A percentile compares a stretch with the other conserved stretches of the same genome.
These are phyloP conservation scores for Heliothis peltigera DNA, from an alignment of 2,888 invertebrate species.

Conservation along the genomic window DNA sequence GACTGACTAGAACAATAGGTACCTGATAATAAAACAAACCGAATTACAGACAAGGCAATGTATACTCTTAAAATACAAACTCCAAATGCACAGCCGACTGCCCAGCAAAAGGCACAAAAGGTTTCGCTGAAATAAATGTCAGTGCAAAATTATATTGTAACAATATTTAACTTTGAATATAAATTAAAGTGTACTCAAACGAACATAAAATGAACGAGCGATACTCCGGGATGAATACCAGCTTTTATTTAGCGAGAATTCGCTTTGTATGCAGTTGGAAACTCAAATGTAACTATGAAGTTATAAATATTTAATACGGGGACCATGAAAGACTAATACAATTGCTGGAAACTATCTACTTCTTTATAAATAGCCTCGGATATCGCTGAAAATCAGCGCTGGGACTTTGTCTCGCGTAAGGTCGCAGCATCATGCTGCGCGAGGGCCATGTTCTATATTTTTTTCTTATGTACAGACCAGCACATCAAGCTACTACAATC, in stretches of 20 bases:
- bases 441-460: too few relatives aligned
- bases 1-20: too few relatives aligned
- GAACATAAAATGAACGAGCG: slow-evolving; percentile 9
- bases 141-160: slow-evolving; percentile 22
- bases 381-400: too few relatives aligned
- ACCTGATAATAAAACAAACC: too few relatives aligned
- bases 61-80: neutral
- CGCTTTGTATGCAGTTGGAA: neutral
- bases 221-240: slow-evolving; percentile 9
- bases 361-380: too few relatives aligned
- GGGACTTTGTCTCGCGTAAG: too few relatives aligned
- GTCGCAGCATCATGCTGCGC: too few relatives aligned
- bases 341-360: neutral
- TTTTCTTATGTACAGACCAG: too few relatives aligned
- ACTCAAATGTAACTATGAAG: neutral
- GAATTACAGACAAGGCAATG: too few relatives aligned
- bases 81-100: slow-evolving; percentile 22
- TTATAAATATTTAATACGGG: slow-evolving; percentile 7
- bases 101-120: slow-evolving; percentile 18
- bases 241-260: slow-evolving; percentile 4
- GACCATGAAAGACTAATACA: neutral
- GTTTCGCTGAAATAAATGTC: slow-evolving; percentile 3
- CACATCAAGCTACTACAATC: too few relatives aligned
- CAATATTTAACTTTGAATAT: slow-evolving; percentile 18
- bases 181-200: slow-evolving; percentile 26